phyloP scores from a whole-genome alignment of 2,113 vertebrate genomes.

The Neopipo cinnamomea region DNA sequence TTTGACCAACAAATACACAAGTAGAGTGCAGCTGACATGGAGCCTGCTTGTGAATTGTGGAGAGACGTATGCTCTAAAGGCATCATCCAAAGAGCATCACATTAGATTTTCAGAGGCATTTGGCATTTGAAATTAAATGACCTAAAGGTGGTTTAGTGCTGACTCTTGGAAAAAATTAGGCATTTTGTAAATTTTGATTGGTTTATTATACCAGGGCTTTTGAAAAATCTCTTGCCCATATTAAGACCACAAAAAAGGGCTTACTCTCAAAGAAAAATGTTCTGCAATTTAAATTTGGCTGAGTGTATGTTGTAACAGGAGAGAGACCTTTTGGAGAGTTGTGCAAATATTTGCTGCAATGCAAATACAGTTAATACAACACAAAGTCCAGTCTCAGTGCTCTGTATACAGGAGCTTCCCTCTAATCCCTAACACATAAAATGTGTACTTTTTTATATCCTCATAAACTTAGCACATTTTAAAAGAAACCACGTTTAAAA shows the following conservation, averaged over 20 bases:
- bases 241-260: neutral
- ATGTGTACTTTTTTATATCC: neutral
- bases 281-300: neutral
- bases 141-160: neutral
- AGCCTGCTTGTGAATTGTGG: neutral
- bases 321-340: neutral
- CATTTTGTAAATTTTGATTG: neutral
- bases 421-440: neutral
- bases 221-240: neutral
- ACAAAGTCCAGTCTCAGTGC: neutral
- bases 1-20: neutral
- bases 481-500: neutral
- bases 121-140: neutral
- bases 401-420: neutral
- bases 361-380: neutral
- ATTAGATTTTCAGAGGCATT: neutral
- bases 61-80: neutral
- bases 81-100: neutral
- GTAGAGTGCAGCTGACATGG: neutral
- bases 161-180: neutral
- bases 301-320: neutral
- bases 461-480: neutral
- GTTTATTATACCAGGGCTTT: neutral
- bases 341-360: neutral
- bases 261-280: neutral